Evolutionary conservation across 2,797 vertebrate species (phyloP), one percentile per base, ranked within the genome.

Genomic region (Xenops minutus): DNA sequence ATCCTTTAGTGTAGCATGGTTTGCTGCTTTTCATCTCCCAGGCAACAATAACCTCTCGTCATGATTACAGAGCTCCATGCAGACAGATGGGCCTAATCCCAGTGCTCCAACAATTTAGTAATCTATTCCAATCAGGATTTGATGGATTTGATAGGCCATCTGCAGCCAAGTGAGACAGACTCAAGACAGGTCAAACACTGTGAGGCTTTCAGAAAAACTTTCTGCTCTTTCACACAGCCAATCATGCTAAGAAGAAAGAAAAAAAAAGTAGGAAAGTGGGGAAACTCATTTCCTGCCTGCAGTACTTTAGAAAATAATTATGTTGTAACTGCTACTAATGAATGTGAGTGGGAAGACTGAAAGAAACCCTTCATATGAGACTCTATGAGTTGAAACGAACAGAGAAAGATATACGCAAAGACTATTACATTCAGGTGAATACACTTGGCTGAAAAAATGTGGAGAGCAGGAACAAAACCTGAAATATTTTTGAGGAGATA

Each of bases 111-210:
- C 97, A 97, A 83, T 94, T 97, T 95, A 91, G 92, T 95, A 96
- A 98, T 97, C 97, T 97, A 69, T 97, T 97, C 92, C 95, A 98
- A 92, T 97, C 93, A 97, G 92, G 77, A 90, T 72, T 93, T 97
- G 96, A 96, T 96, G 91, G 95, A 95, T 97, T 97, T 98, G 95
- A 97, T 97, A 97, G 88, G 71, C 89, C 91, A 95, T 96, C 91
- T 96, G 94, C 93, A 96, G 86, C 81, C 77, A 96, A 96, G 88
- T 90, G 84, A 96, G 88, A 95, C 77, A 85, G 68, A 97, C 79
- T 93, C 78, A 92, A 86, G 85, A 84, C 77, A 88, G 84, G 95
- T 96, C 74, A 94, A 93, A 96, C 93, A 64, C 27, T 62, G 39
- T 2, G 9, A 74, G 18, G n/a, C 39, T 93, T 96, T 94, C 55